Percentiles rank a stretch among this genome's conserved stretches.
These are phyloP conservation scores for Mesorhabditis belari DNA, from an alignment of 2,888 invertebrate genomes.

Conservation along the genomic window DNA sequence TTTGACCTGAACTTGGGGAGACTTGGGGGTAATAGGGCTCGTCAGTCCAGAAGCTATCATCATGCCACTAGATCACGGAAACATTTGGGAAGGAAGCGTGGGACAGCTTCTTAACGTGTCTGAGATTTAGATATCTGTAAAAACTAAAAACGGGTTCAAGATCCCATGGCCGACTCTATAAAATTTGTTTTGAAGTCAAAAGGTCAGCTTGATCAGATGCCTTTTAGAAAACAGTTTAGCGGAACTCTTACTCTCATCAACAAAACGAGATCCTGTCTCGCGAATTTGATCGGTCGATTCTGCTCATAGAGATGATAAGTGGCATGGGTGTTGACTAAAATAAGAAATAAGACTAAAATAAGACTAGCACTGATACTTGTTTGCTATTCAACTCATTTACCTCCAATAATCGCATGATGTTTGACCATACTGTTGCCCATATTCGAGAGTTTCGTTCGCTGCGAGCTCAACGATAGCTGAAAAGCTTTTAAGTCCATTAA, in stretches of 20 bases:
- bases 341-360: no score
- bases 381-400: no score
- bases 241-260: constrained; percentile 23
- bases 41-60: no score
- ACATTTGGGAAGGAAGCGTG: no score
- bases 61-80: no score
- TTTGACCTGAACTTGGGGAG: no score
- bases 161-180: background rate
- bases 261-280: constrained; percentile 18
- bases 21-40: no score
- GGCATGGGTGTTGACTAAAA: constrained; percentile 32
- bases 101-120: no score
- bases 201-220: background rate
- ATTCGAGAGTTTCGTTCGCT: constrained; percentile 24
- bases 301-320: constrained; percentile 26
- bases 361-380: no score
- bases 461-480: constrained; percentile 23
- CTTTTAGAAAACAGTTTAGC: background rate
- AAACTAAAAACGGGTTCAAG: no score
- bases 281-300: constrained; percentile 20
- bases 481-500: background rate
- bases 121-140: background rate
- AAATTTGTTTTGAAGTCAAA: no score
- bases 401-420: constrained; percentile 46
- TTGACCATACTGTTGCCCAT: constrained; percentile 20